Evolutionary conservation across 1,140 invertebrate genomes (phyloP).

Genomic region (Lasaia peninsularis): DNA sequence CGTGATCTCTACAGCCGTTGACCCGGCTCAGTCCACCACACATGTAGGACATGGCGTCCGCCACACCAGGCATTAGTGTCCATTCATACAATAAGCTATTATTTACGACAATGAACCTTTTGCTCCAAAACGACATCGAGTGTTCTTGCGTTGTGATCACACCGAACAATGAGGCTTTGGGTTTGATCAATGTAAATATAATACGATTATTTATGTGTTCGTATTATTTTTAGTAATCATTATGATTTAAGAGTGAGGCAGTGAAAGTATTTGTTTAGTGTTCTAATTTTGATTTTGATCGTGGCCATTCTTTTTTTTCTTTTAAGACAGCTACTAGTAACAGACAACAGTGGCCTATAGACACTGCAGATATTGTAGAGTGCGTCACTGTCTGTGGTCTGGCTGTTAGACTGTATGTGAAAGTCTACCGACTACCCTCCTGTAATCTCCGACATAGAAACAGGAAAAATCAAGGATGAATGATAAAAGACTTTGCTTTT

Average conservation of each 20-base stretch:
- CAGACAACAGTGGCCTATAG: no score
- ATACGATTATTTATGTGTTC: slow-evolving; percentile 27
- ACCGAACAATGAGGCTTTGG: slow-evolving; percentile 40
- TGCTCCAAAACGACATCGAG: slow-evolving; percentile 55
- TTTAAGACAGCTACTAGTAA: no score
- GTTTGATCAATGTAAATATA: slow-evolving; percentile 32
- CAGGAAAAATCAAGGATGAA: no score
- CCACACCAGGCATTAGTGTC: slow-evolving; percentile 39
- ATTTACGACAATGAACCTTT: slow-evolving; percentile 59
- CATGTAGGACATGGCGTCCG: slow-evolving; percentile 44
- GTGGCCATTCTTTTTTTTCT: no score
- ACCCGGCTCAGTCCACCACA: slow-evolving; percentile 46
- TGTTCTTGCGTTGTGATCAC: slow-evolving; percentile 44
- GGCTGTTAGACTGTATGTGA: no score
- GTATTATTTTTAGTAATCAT: neutral
- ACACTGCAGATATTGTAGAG: no score
- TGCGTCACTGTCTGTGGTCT: no score
- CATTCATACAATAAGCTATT: slow-evolving; percentile 64
- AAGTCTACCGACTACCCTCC: no score
- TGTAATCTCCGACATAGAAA: no score
- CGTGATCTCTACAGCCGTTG: slow-evolving; percentile 51
- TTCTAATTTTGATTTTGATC: no score
- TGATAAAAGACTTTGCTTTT: no score
- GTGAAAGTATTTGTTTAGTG: no score
- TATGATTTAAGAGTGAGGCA: neutral